Conservation (phyloP, 2,888 invertebrate species). For the Lithophane semibrunnea region DNA sequence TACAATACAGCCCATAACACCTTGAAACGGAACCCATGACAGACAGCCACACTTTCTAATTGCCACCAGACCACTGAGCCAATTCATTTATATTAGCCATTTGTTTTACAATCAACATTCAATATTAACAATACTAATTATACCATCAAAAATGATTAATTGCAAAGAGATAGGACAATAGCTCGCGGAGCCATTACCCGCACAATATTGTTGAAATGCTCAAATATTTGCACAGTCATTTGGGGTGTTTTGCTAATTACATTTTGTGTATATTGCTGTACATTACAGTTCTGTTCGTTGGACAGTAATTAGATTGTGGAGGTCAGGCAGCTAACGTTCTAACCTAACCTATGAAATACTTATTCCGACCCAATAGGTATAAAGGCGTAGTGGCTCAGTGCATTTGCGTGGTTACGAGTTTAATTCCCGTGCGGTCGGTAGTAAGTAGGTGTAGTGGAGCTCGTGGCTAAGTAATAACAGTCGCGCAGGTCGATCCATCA, state of each 20-base stretch:
- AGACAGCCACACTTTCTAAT: not conserved
- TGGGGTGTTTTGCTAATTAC: constrained; percentile 50
- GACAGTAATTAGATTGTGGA: constrained; percentile 21
- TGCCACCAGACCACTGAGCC: constrained; percentile 1
- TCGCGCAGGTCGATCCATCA: no score
- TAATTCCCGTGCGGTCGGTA: not conserved
- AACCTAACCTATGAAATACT: not conserved
- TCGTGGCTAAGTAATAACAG: no score
- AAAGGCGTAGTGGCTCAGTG: not conserved
- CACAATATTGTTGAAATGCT: constrained; percentile 33
- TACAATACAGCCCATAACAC: not conserved
- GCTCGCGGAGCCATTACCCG: not conserved
- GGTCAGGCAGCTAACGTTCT: not conserved
- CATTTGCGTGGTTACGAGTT: not conserved
- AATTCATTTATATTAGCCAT: not conserved
- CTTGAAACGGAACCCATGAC: not conserved
- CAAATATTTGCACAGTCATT: constrained; percentile 58
- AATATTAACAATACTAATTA: constrained; percentile 33
- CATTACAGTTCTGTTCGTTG: constrained; percentile 9
- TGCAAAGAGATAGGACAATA: constrained; percentile 14
- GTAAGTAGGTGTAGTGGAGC: not conserved
- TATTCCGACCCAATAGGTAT: not conserved
- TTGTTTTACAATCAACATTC: constrained; percentile 5
- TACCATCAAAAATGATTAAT: constrained; percentile 52
- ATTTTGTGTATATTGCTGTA: constrained; percentile 28